These are phyloP conservation scores for Oceanites oceanicus DNA, from an alignment of 2,113 vertebrate species.

Conservation along the genomic window DNA sequence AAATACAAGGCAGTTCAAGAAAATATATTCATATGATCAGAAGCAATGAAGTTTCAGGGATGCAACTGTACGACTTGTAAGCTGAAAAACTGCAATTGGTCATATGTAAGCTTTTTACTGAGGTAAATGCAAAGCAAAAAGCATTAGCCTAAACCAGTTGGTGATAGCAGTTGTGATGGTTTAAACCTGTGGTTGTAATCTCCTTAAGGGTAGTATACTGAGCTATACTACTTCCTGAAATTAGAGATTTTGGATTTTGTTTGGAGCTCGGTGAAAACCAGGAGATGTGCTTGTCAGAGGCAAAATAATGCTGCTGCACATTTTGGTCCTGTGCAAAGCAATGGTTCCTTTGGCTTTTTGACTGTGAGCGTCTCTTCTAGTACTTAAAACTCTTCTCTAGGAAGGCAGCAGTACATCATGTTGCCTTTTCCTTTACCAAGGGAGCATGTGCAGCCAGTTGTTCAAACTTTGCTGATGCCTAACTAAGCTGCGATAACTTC, in stretches of 20 bases:
- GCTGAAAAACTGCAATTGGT: background rate
- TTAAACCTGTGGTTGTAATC: background rate
- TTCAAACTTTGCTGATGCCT: background rate
- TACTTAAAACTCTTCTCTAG: background rate
- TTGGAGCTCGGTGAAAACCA: background rate
- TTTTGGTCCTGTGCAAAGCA: background rate
- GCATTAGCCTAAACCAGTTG: background rate
- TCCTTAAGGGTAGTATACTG: background rate
- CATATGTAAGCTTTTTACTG: background rate
- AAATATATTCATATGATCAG: background rate
- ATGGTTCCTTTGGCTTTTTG: background rate
- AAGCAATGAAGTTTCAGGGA: background rate
- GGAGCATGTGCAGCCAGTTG: background rate
- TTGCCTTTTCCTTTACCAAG: background rate
- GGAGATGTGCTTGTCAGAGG: background rate
- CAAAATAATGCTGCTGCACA: background rate
- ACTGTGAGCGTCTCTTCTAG: background rate
- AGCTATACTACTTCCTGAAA: background rate
- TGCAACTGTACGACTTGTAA: background rate
- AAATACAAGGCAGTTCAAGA: background rate
- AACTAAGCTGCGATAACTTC: background rate
- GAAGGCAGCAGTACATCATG: background rate
- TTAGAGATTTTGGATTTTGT: background rate
- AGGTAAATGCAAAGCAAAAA: background rate
- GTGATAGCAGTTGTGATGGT: fast-evolving